Conservation (phyloP, 2,888 invertebrate species). For the Scaptomyza polygonia region DNA sequence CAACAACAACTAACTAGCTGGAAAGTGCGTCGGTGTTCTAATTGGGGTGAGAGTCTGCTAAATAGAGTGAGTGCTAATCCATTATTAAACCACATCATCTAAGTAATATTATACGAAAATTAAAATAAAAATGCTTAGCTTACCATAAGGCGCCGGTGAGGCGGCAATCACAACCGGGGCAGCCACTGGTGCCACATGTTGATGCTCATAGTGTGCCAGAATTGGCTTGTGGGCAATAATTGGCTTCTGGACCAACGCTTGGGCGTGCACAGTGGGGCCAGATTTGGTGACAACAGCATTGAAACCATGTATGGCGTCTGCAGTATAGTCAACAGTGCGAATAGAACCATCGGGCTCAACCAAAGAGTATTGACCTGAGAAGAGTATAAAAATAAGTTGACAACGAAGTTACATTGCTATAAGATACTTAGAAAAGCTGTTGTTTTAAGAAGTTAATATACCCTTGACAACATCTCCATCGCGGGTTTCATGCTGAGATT, state of each 20-base stretch:
- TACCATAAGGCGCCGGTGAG: slow-evolving; percentile 83
- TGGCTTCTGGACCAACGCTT: slow-evolving; percentile 81
- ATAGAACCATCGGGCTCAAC: slow-evolving; percentile 84
- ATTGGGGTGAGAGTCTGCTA: slow-evolving; percentile 26
- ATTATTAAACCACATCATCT: slow-evolving; percentile 18
- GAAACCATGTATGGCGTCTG: slow-evolving; percentile 83
- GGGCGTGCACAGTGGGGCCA: slow-evolving; percentile 83
- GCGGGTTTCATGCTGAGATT: slow-evolving; percentile 88
- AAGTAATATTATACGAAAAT: background rate
- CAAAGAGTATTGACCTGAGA: slow-evolving; percentile 83
- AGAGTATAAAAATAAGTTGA: background rate
- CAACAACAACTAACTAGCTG: slow-evolving; percentile 30
- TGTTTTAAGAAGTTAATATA: slow-evolving; percentile 58
- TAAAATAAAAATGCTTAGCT: slow-evolving; percentile 2
- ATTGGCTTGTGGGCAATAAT: slow-evolving; percentile 81
- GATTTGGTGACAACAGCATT: slow-evolving; percentile 84
- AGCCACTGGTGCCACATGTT: slow-evolving; percentile 76
- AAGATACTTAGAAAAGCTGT: background rate
- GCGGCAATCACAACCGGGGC: slow-evolving; percentile 78
- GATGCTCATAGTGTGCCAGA: slow-evolving; percentile 76
- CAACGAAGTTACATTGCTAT: background rate
- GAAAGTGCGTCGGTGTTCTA: slow-evolving; percentile 27
- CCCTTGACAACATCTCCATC: slow-evolving; percentile 88
- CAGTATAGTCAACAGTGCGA: slow-evolving; percentile 84
- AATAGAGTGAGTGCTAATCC: slow-evolving; percentile 21